Base-by-base conservation (phyloP, 2,797 vertebrate genomes). In the Picus viridis region DNA sequence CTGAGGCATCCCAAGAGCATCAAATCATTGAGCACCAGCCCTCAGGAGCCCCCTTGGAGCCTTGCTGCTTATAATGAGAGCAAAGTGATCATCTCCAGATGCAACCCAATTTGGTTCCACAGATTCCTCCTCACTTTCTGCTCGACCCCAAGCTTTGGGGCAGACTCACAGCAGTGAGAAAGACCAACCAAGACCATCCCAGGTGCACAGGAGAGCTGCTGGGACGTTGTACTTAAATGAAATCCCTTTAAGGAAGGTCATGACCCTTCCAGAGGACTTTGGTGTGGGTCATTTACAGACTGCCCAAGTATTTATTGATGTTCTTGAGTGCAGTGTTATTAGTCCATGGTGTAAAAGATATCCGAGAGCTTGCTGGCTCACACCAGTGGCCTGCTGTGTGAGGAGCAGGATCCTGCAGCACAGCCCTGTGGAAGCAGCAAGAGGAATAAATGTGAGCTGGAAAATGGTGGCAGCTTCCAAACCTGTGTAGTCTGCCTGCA, bases 271-370 rank as follows among this genome's bases (percentile, higher is more conserved):
- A 75, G 51, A 78, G 20, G 65, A 74, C 18, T 36, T 88, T 49
- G 61, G 11, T 6, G 10, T 62, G 86, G 88, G 83, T 89, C 27
- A 95, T 92, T 89, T 71, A 67, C 59, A 90, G 89, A 94, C 72
- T 94, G 84, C 81, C 61, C 47, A 89, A 88, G 59, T 94, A 95
- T 97, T 95, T 96, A 90, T 94, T 92, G 72, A 89, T 92, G 41
- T 94, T 88, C 86, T 86, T 86, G 80, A 96, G 22, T 94, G 69
- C 93, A 96, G 79, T 96, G 36, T 39, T 39, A 88, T 97, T 97
- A 97, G 95, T 96, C 97, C 69, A 83, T 71, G 49, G 14, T 91
- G 68, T 86, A 83, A 64, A 90, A 93, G 53, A 58, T 88, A 88
- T 71, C 71, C 92, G 16, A 87, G 84, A 95, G 51, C 97, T 97